These are phyloP conservation scores for Eupithecia centaureata DNA, from an alignment of 2,888 invertebrate species.

Conservation along the genomic window DNA sequence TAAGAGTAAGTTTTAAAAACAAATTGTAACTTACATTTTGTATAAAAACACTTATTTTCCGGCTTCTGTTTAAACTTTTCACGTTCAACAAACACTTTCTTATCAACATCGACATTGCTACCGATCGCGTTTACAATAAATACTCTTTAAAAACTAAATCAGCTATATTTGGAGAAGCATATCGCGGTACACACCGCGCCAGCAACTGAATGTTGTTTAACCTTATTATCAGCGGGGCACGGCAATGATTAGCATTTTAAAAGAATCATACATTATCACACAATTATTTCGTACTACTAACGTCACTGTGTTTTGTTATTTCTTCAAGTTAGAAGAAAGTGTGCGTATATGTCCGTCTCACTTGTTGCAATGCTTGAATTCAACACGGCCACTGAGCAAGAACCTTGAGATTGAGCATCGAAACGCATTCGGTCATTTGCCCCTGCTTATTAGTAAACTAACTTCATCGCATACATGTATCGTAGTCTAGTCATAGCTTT, in stretches of 20 bases:
- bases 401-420: background rate
- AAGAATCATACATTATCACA: conserved; percentile 56
- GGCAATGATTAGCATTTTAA: conserved; percentile 70
- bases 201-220: conserved; percentile 68
- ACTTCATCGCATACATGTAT: background rate
- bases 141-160: conserved; percentile 23
- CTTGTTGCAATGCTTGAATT: conserved; percentile 2
- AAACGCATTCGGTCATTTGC: background rate
- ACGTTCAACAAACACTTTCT: conserved; percentile 66
- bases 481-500: background rate
- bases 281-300: conserved; percentile 50
- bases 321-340: background rate
- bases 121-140: conserved; percentile 7
- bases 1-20: background rate
- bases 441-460: background rate
- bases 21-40: conserved; percentile 65
- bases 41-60: conserved; percentile 53
- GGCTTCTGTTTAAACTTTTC: conserved; percentile 60
- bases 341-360: conserved; percentile 1
- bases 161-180: conserved; percentile 41
- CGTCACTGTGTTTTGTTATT: conserved; percentile 40
- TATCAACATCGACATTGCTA: conserved; percentile 66
- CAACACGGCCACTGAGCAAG: background rate
- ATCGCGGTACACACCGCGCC: conserved; percentile 49
- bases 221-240: conserved; percentile 62